Evolutionary conservation across 2,797 vertebrate genomes (phyloP).

Genomic region (Pelochelys cantorii): DNA sequence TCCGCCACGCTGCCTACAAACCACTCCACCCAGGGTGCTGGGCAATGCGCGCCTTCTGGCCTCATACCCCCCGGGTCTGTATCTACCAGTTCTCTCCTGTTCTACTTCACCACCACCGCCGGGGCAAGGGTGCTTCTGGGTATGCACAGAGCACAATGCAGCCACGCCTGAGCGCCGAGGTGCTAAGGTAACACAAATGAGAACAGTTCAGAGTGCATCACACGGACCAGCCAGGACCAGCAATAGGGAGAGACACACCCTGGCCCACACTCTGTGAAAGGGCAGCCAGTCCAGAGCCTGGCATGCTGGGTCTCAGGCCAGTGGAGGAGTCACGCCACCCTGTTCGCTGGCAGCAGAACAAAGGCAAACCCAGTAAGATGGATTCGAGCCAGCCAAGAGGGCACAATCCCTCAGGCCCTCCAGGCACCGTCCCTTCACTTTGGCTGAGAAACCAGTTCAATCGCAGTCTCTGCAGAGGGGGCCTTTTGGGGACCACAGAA

Average conservation of each 20-base stretch:
- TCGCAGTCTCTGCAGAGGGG: not conserved
- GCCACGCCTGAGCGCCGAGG: not conserved
- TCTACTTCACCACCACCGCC: not conserved
- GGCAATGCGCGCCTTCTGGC: not conserved
- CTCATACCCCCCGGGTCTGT: not conserved
- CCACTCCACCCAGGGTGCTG: not conserved
- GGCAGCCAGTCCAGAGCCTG: not conserved
- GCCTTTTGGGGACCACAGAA: not conserved
- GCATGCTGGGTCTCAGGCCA: not conserved
- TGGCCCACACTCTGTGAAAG: not conserved
- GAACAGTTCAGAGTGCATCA: not conserved
- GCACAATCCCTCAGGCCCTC: not conserved
- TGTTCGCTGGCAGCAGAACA: not conserved
- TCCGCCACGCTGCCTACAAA: not conserved
- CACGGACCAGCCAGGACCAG: not conserved
- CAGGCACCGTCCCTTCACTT: rapidly evolving
- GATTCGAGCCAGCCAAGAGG: not conserved
- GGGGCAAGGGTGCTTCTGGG: not conserved
- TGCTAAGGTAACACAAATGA: not conserved
- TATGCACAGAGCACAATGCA: not conserved
- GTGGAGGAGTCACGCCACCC: not conserved
- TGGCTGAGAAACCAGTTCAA: not conserved
- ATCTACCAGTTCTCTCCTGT: not conserved
- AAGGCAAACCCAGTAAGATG: not conserved
- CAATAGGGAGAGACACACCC: not conserved